Percentiles rank a stretch among this genome's conserved stretches.
Conservation (phyloP, 2,888 invertebrate genomes). For the Crocallis elinguaria region DNA sequence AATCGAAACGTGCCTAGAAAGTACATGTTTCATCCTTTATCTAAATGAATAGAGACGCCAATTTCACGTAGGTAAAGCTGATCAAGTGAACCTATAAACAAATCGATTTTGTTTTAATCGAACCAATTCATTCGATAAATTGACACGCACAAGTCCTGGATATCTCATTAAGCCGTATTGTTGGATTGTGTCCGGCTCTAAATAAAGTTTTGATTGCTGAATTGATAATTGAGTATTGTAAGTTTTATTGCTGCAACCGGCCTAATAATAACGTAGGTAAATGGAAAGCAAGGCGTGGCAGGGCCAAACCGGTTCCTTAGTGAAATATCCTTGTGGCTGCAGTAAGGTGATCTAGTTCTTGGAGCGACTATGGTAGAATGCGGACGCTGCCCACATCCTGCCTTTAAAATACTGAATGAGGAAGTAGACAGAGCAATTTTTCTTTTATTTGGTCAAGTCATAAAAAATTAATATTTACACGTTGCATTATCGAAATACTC, state of each 20-base stretch:
- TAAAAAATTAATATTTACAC: not conserved
- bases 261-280: slow-evolving; percentile 64
- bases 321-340: slow-evolving; percentile 74
- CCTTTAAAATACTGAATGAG: slow-evolving; percentile 59
- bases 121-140: slow-evolving; percentile 39
- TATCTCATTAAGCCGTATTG: slow-evolving; percentile 38
- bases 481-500: not conserved
- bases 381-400: slow-evolving; percentile 76
- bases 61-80: slow-evolving; percentile 4
- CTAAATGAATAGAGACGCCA: not conserved
- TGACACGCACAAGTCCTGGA: slow-evolving; percentile 38
- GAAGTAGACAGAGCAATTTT: slow-evolving; percentile 60
- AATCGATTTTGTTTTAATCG: slow-evolving; percentile 35
- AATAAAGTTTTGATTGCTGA: slow-evolving; percentile 43
- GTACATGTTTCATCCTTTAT: slow-evolving; percentile 2
- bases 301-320: slow-evolving; percentile 62
- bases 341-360: slow-evolving; percentile 79
- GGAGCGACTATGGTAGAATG: slow-evolving; percentile 71
- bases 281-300: slow-evolving; percentile 80
- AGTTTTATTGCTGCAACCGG: slow-evolving; percentile 51
- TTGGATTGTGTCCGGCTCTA: slow-evolving; percentile 34
- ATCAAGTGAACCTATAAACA: slow-evolving; percentile 22
- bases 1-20: slow-evolving; percentile 24
- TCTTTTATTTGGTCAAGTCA: slow-evolving; percentile 32
- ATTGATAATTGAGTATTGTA: slow-evolving; percentile 44